These are phyloP conservation scores for Psilanteris sp. DNA, from an alignment of 1,140 invertebrate genomes.

Conservation along the genomic window DNA sequence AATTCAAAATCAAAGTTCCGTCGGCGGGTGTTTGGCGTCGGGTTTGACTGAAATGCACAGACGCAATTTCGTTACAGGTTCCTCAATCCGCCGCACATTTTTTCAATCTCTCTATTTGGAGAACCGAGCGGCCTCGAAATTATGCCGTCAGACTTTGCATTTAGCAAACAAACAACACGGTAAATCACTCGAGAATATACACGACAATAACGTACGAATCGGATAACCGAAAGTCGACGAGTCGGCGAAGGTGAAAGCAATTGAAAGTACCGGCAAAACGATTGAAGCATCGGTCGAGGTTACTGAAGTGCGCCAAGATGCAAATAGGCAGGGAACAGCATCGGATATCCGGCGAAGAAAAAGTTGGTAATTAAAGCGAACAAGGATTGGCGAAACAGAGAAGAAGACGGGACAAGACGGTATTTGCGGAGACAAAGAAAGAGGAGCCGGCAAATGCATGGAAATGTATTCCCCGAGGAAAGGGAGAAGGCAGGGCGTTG, in stretches of 20 bases:
- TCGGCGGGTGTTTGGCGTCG: too few species aligned
- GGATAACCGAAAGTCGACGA: too few species aligned
- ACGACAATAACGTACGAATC: too few species aligned
- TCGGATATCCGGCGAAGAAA: conserved; percentile 52
- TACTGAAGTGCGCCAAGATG: conserved; percentile 50
- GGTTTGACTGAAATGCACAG: too few species aligned
- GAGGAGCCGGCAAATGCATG: conserved; percentile 74
- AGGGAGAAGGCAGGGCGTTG: conserved; percentile 61
- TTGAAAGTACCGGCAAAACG: conserved; percentile 24
- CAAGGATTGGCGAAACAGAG: conserved; percentile 59
- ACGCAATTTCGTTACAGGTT: too few species aligned
- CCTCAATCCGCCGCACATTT: too few species aligned
- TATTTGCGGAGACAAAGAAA: conserved; percentile 60
- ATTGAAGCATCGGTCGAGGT: conserved; percentile 9
- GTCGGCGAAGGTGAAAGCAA: conserved; percentile 18
- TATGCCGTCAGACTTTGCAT: too few species aligned
- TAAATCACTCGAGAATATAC: too few species aligned
- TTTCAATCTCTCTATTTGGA: too few species aligned
- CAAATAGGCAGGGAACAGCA: conserved; percentile 49
- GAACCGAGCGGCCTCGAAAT: too few species aligned
- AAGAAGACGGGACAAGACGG: conserved; percentile 46
- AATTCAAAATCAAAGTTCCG: too few species aligned
- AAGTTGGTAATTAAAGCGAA: conserved; percentile 65
- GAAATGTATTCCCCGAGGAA: conserved; percentile 76
- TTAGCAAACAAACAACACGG: too few species aligned